A percentile compares a stretch with the other conserved stretches of the same genome.
These are phyloP conservation scores for Nothocercus julius DNA, from an alignment of 2,113 vertebrate genomes.

Conservation along the genomic window DNA sequence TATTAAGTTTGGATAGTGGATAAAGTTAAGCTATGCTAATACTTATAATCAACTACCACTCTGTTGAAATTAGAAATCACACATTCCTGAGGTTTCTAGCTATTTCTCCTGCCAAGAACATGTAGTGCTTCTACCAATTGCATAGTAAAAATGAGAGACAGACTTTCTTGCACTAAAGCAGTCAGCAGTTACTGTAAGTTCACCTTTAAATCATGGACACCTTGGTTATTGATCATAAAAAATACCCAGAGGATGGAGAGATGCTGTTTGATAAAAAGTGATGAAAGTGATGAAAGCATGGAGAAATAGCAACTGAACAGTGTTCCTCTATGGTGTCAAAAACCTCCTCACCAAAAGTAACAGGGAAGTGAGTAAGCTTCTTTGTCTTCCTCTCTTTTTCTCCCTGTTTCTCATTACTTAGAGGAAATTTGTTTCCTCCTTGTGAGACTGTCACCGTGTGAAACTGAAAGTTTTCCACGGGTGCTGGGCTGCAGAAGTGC, in stretches of 20 bases:
- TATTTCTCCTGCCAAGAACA: constrained; percentile 69
- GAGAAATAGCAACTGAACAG: not conserved
- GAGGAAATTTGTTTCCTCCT: constrained; percentile 40
- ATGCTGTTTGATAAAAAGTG: not conserved
- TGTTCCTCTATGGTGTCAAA: not conserved
- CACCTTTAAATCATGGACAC: constrained; percentile 29
- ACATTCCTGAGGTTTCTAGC: constrained; percentile 74
- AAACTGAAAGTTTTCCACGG: constrained; percentile 22
- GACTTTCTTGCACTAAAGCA: not conserved
- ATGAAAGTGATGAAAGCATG: not conserved
- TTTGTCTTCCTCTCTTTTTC: not conserved
- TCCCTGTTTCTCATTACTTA: constrained; percentile 20
- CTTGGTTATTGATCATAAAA: not conserved
- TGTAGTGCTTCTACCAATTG: constrained; percentile 37
- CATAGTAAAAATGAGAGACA: constrained; percentile 33
- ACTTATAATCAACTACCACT: constrained; percentile 71
- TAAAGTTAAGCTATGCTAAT: constrained; percentile 76
- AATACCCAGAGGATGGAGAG: not conserved
- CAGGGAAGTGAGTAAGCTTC: not conserved
- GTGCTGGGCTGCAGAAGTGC: not conserved
- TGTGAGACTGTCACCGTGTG: constrained; percentile 15
- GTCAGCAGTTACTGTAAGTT: constrained; percentile 2
- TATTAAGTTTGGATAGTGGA: constrained; percentile 75
- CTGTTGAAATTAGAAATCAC: constrained; percentile 73
- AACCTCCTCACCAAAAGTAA: not conserved